Percentiles rank a stretch among this genome's conserved stretches.
These are phyloP conservation scores for Poeciliopsis occidentalis DNA, from an alignment of 2,113 vertebrate species.

Conservation along the genomic window DNA sequence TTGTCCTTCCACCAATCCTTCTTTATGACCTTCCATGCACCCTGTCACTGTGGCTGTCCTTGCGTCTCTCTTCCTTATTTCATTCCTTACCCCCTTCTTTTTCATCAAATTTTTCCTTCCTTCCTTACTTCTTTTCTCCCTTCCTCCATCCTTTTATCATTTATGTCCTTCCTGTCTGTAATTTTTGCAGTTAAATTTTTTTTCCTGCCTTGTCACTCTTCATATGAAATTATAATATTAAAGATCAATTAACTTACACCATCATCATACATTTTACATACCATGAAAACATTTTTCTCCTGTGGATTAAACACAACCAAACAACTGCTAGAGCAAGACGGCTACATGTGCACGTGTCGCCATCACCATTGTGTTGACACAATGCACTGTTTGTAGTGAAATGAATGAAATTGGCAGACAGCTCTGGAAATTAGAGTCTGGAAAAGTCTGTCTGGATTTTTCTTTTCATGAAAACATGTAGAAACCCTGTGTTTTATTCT, in stretches of 20 bases:
- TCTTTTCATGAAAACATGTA: no score
- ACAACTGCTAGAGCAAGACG: background rate
- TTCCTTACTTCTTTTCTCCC: background rate
- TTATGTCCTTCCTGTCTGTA: background rate
- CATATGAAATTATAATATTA: background rate
- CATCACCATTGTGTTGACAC: background rate
- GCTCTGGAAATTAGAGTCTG: background rate
- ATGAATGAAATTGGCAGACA: background rate
- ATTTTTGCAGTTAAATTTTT: background rate
- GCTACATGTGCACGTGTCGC: background rate
- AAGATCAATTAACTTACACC: background rate
- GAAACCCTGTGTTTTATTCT: no score
- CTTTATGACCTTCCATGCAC: no score
- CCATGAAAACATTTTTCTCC: background rate
- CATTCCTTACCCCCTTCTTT: background rate
- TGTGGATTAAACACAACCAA: background rate
- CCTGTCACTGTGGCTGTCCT: no score
- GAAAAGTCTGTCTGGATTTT: background rate
- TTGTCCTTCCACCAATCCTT: no score
- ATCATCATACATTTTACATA: background rate
- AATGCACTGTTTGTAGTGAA: background rate
- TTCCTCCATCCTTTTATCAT: no score
- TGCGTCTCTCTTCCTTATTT: no score
- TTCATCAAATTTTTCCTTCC: background rate
- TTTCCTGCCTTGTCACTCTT: background rate